These are phyloP conservation scores for Alligator sinensis DNA, from an alignment of 2,113 vertebrate genomes.

Conservation along the genomic window DNA sequence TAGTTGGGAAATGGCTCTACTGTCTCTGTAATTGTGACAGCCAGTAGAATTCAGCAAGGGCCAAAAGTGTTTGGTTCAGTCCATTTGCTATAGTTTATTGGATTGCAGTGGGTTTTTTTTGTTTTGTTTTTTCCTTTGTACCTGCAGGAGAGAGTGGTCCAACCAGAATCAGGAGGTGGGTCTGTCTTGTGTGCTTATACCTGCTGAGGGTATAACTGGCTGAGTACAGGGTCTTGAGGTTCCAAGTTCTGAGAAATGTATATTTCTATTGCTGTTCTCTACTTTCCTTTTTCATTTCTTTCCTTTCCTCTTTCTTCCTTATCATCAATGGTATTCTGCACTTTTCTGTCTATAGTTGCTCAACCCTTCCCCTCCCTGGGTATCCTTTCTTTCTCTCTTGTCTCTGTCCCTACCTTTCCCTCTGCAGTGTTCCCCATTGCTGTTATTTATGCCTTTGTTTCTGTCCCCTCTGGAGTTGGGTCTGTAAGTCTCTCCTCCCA, in stretches of 20 bases:
- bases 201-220: background rate
- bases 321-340: background rate
- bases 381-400: background rate
- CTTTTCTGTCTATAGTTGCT: background rate
- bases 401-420: background rate
- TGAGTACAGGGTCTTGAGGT: fast-evolving
- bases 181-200: background rate
- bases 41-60: background rate
- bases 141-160: background rate
- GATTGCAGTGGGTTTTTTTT: background rate
- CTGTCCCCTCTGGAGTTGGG: background rate
- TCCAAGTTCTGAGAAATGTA: background rate
- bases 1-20: background rate
- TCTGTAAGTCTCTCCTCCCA: background rate
- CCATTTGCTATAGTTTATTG: background rate
- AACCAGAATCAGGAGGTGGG: background rate
- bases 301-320: background rate
- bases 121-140: background rate
- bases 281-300: background rate
- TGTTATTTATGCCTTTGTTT: background rate
- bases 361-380: background rate
- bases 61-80: background rate
- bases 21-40: background rate
- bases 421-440: background rate
- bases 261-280: background rate